A percentile compares a stretch with the other conserved stretches of the same genome.
These are phyloP conservation scores for Silurus aristotelis DNA, from an alignment of 2,797 vertebrate genomes.

Conservation along the genomic window DNA sequence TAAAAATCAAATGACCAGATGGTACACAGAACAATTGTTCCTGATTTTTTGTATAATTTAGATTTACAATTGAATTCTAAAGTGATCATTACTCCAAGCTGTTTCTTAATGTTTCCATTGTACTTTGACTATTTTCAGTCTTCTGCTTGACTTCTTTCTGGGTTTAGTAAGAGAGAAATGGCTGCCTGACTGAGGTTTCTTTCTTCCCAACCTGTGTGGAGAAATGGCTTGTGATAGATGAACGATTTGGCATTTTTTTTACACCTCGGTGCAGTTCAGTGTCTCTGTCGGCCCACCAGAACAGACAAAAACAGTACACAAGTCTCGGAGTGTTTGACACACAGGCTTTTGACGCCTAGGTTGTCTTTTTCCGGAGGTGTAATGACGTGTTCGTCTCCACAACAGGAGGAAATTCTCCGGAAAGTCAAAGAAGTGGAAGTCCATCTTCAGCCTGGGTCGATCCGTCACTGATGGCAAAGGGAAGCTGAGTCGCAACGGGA, in stretches of 20 bases:
- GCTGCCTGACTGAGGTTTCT: neutral
- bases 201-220: neutral
- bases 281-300: neutral
- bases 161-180: neutral
- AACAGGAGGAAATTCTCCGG: constrained; percentile 91
- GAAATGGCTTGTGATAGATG: neutral
- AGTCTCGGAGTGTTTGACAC: neutral
- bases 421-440: constrained; percentile 98
- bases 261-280: neutral
- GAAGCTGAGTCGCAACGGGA: constrained; percentile 94
- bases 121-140: neutral
- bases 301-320: neutral
- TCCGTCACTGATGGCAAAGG: constrained; percentile 91
- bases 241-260: neutral
- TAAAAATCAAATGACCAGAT: too few species aligned
- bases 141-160: neutral
- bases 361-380: neutral
- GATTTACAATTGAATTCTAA: neutral
- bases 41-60: neutral
- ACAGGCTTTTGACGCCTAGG: neutral
- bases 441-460: constrained; percentile 94
- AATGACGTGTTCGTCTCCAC: neutral
- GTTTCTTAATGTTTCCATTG: neutral
- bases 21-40: neutral
- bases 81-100: neutral